Percentiles rank a stretch among this genome's conserved stretches.
Evolutionary conservation across 2,113 vertebrate genomes (phyloP).

Genomic region (Theristicus caerulescens): DNA sequence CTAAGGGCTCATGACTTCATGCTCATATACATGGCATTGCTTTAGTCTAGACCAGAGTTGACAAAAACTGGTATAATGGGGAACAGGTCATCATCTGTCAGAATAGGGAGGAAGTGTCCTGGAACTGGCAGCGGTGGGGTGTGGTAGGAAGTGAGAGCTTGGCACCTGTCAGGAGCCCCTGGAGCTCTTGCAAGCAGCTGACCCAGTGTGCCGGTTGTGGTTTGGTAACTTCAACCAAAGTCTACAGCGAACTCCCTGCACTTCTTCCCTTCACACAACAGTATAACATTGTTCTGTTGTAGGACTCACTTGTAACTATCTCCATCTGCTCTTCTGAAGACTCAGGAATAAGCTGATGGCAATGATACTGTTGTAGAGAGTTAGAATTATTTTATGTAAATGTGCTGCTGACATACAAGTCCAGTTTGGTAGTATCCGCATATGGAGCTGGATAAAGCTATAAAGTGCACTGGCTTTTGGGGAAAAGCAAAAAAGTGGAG

Average conservation of each 20-base stretch:
- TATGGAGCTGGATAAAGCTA: not conserved
- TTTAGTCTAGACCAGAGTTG: constrained; percentile 9
- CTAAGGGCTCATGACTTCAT: not conserved
- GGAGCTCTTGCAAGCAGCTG: not conserved
- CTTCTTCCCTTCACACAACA: not conserved
- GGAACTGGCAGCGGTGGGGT: not conserved
- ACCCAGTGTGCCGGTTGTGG: not conserved
- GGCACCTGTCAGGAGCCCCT: not conserved
- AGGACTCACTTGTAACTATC: not conserved
- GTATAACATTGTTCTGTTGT: not conserved
- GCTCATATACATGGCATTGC: not conserved
- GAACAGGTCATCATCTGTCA: not conserved
- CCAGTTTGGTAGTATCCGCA: not conserved
- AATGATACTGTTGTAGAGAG: not conserved
- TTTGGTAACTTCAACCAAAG: not conserved
- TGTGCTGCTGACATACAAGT: not conserved
- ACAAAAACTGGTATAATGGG: not conserved
- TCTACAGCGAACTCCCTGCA: not conserved
- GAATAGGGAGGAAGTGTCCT: not conserved
- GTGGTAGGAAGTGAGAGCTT: not conserved
- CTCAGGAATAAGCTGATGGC: not conserved
- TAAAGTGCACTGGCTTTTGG: not conserved
- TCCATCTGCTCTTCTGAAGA: not conserved
- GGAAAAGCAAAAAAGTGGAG: not conserved
- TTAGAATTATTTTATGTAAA: not conserved